Evolutionary conservation across 2,113 vertebrate genomes (phyloP).

Genomic region (Himantopus leucocephalus): DNA sequence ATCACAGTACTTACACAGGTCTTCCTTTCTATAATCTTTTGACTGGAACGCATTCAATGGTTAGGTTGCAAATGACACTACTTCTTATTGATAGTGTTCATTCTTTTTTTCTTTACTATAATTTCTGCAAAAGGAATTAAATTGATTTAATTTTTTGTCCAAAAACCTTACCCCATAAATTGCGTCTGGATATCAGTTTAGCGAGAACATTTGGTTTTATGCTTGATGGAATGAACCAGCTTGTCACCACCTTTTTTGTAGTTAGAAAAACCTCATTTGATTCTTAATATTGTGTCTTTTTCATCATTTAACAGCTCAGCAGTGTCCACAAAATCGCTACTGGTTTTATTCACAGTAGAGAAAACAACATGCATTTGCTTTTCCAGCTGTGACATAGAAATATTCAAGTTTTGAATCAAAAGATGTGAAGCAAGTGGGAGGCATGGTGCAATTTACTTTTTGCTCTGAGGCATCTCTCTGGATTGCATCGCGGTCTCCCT

Average conservation of each 20-base stretch:
- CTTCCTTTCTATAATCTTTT: neutral
- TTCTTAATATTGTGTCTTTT: neutral
- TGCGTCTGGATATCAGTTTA: neutral
- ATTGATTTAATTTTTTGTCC: neutral
- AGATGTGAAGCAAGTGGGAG: neutral
- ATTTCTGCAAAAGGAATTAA: neutral
- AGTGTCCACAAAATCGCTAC: neutral
- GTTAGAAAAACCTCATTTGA: neutral
- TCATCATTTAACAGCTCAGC: neutral
- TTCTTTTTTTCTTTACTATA: neutral
- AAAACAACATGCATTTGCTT: neutral
- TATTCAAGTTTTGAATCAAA: neutral
- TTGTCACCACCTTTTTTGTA: rapidly evolving
- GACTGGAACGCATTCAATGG: neutral
- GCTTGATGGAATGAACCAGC: neutral
- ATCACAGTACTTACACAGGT: neutral
- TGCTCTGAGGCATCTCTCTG: neutral
- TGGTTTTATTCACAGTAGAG: neutral
- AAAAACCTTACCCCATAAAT: neutral
- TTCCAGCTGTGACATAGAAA: neutral
- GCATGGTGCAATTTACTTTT: neutral
- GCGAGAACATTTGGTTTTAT: neutral
- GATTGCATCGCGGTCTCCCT: neutral
- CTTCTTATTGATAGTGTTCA: neutral
- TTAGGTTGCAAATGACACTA: neutral